These are phyloP conservation scores for Crypturellus undulatus DNA, from an alignment of 2,113 vertebrate species.

Conservation along the genomic window DNA sequence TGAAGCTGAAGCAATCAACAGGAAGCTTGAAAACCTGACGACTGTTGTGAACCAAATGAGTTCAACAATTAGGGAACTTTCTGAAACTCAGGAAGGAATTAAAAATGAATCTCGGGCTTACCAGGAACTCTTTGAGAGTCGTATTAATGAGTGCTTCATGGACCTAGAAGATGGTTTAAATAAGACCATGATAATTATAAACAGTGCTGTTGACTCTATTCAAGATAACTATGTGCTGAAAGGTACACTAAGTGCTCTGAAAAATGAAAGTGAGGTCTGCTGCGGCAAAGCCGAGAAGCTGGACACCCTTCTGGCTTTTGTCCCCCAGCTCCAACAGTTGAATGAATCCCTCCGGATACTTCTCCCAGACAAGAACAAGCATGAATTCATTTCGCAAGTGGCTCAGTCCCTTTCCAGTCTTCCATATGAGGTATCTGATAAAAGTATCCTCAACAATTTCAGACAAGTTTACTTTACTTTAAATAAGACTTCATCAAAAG, in stretches of 20 bases:
- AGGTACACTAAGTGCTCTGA: conserved; percentile 15
- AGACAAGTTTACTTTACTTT: conserved; percentile 65
- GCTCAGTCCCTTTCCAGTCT: conserved; percentile 13
- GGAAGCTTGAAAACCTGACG: conserved; percentile 73
- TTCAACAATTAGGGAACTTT: conserved; percentile 66
- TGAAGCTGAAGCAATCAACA: conserved; percentile 47
- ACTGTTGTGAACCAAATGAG: conserved; percentile 58
- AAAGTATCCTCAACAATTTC: conserved; percentile 21
- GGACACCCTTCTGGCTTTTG: conserved; percentile 64
- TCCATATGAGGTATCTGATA: not conserved
- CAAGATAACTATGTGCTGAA: conserved; percentile 78
- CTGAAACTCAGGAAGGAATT: conserved; percentile 68
- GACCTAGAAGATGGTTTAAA: conserved; percentile 84
- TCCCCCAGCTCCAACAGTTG: conserved; percentile 66
- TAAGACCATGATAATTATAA: conserved; percentile 81
- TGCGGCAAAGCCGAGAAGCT: conserved; percentile 65
- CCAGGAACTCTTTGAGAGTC: conserved; percentile 63
- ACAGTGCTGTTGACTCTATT: conserved; percentile 80
- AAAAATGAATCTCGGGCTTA: conserved; percentile 72
- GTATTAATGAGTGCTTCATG: conserved; percentile 67
- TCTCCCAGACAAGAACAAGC: conserved; percentile 43
- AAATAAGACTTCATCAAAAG: conserved; percentile 59
- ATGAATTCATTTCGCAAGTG: conserved; percentile 41
- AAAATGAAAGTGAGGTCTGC: conserved; percentile 42
- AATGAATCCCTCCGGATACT: conserved; percentile 76